Evolutionary conservation across 2,797 vertebrate genomes (phyloP).

Genomic region (Leptodactylus fallax): DNA sequence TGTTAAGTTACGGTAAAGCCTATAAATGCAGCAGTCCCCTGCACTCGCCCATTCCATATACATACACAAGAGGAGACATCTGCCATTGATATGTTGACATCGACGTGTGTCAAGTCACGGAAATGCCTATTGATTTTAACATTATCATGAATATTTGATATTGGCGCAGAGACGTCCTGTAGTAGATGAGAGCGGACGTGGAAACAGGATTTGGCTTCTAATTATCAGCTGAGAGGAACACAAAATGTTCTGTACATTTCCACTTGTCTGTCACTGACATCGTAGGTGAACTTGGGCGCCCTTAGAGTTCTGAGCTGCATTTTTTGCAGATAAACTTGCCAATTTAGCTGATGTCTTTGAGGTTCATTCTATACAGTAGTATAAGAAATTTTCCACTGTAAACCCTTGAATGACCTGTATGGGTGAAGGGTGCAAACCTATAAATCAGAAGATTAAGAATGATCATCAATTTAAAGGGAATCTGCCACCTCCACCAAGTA

Average conservation of each 20-base stretch:
- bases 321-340: not conserved
- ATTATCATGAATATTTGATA: conserved; percentile 35
- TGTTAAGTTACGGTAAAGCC: too few species aligned
- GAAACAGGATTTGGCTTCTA: conserved; percentile 47
- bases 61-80: too few species aligned
- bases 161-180: conserved; percentile 14
- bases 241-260: conserved; percentile 43
- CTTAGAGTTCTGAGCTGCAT: not conserved
- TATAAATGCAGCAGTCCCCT: not conserved
- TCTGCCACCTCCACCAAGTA: too few species aligned
- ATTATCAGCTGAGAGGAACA: conserved; percentile 20
- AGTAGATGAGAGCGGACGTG: conserved; percentile 22
- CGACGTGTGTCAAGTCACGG: conserved; percentile 1
- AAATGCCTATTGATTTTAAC: conserved; percentile 33
- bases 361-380: not conserved
- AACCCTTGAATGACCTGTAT: not conserved
- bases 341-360: not conserved
- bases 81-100: not conserved
- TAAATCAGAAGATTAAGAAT: not conserved
- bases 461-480: too few species aligned
- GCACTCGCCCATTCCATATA: not conserved
- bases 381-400: not conserved
- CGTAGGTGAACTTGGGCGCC: not conserved
- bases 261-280: conserved; percentile 32
- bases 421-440: not conserved